phyloP scores from a whole-genome alignment of 2,888 invertebrate species.

The Polylopha cassiicola region DNA sequence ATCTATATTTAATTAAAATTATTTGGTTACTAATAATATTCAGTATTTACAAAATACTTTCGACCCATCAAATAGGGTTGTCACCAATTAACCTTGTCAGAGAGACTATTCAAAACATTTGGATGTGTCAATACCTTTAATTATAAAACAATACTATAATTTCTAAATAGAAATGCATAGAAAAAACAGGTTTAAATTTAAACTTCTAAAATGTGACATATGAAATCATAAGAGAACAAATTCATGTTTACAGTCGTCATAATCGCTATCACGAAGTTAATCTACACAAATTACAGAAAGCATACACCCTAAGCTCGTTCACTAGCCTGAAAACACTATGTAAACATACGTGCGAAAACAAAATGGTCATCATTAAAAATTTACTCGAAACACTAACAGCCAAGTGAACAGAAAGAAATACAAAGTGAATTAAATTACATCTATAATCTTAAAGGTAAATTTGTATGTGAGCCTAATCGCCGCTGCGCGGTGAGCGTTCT shows the following conservation, averaged over 20 bases:
- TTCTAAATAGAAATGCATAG: background rate
- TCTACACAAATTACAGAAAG: constrained; percentile 4
- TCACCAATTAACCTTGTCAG: constrained; percentile 24
- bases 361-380: background rate
- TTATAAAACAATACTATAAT: background rate
- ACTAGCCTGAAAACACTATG: constrained; percentile 16
- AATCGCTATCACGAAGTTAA: background rate
- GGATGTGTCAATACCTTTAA: constrained; percentile 16
- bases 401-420: constrained; percentile 4
- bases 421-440: constrained; percentile 14
- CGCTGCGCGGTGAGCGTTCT: constrained; percentile 67
- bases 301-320: constrained; percentile 9
- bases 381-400: constrained; percentile 7
- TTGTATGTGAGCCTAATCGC: constrained; percentile 41
- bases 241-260: constrained; percentile 5
- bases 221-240: constrained; percentile 3
- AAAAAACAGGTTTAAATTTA: background rate
- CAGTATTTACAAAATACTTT: constrained; percentile 67
- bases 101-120: constrained; percentile 13
- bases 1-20: constrained; percentile 47
- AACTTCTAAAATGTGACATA: background rate
- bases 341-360: constrained; percentile 1
- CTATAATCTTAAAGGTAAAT: constrained; percentile 9
- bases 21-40: constrained; percentile 64
- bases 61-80: constrained; percentile 44